These are phyloP conservation scores for Eurypyga helias DNA, from an alignment of 2,113 vertebrate species.

Conservation along the genomic window DNA sequence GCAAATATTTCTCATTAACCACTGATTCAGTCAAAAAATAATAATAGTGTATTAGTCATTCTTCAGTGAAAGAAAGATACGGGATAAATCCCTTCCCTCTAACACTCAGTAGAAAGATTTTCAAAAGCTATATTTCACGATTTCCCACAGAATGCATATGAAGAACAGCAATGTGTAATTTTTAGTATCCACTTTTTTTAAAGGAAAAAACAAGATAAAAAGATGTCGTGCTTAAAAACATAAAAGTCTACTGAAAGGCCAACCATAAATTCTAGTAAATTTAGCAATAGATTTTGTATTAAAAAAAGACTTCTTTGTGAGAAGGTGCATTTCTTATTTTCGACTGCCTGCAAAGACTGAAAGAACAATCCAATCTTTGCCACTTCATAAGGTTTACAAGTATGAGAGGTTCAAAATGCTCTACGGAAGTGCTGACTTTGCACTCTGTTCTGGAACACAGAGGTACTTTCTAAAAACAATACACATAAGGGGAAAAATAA, in stretches of 20 bases:
- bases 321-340: neutral
- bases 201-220: neutral
- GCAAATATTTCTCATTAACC: conserved; percentile 51
- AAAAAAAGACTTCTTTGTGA: neutral
- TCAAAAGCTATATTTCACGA: neutral
- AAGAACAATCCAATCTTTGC: neutral
- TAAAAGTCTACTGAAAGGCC: neutral
- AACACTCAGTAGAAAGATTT: neutral
- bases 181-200: neutral
- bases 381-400: neutral
- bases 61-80: neutral
- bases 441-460: neutral
- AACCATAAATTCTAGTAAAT: neutral
- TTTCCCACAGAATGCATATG: neutral
- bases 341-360: neutral
- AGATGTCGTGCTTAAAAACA: neutral
- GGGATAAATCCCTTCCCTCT: neutral
- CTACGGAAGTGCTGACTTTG: neutral
- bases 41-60: neutral
- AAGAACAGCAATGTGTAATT: neutral
- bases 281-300: neutral
- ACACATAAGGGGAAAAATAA: neutral
- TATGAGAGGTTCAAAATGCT: neutral
- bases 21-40: neutral
- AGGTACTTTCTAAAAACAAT: neutral